Base-by-base conservation (phyloP, 1,140 invertebrate genomes). In the Liolophura sinensis region DNA sequence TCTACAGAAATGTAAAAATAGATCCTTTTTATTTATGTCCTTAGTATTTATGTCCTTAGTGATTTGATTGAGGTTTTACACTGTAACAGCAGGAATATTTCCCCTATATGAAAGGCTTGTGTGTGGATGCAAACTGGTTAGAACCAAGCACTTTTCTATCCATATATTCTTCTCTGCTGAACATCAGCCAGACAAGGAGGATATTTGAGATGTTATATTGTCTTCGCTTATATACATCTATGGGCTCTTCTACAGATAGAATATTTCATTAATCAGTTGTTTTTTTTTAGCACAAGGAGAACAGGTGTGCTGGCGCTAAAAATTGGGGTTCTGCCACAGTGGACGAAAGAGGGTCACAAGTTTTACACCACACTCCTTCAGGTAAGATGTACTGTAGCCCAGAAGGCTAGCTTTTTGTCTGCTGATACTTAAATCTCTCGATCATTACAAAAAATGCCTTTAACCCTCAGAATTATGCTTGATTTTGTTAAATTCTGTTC, bases 241-340 rank as follows among this genome's bases (percentile, higher is more conserved):
- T 48, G 51, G 31, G 54, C 46, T 12, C 52, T 48, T n/a, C 6
- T 47, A 11, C 24, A 51, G 14, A 24, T 62, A 20, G 60, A 0
- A 62, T 59, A 24, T 60, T 64, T 63, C 66, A 55, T 57, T 14
- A 14, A 49, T 18, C 20, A 52, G 16, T n/a, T 65, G 49, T 61
- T 64, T 55, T 55, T 66, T 78, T 56, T 56, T 40, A 78, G 79
- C 3, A 88, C 89, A 9, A 85, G 87, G 67, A 87, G 97, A 77
- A 89, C 89, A 68, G 97, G 97, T 54, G 78, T 98, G 1, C 91
- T 99, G 79, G 95, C 92, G 0, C 88, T 91, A 62, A 99, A 99
- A 87, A 92, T 99, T 79, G 97, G 97, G 47, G 86, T 92, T 61
- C 91, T 96, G 82, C 95, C 95, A 16, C 86, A 98, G 81, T 99